A percentile compares a stretch with the other conserved stretches of the same genome.
Conservation (phyloP, 2,888 invertebrate genomes). For the Sycophila texana region DNA sequence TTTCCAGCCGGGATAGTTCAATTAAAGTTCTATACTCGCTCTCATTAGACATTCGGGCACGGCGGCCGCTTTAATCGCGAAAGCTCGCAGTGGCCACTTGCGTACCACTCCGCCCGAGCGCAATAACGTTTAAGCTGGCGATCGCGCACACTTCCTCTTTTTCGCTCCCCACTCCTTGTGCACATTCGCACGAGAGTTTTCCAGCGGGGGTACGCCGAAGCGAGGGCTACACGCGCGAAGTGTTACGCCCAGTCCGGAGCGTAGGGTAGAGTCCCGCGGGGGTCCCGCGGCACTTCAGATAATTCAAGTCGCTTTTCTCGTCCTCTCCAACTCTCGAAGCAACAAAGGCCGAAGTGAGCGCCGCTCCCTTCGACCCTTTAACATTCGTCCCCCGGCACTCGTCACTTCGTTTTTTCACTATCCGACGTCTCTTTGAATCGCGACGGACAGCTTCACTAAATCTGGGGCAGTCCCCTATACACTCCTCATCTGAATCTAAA, state of each 20-base stretch:
- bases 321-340: background rate
- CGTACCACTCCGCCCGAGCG: slow-evolving; percentile 4
- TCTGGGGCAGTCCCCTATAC: no score
- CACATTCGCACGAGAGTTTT: background rate
- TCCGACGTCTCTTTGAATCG: no score
- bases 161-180: no score
- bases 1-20: slow-evolving; percentile 52
- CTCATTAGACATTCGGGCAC: slow-evolving; percentile 39
- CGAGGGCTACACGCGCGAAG: background rate
- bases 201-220: background rate
- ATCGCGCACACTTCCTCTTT: no score
- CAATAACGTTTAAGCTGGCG: slow-evolving; percentile 22
- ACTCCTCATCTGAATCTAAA: no score
- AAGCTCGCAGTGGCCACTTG: no score
- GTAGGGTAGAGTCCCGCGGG: background rate
- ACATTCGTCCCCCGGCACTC: no score
- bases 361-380: background rate
- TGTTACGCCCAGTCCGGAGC: background rate
- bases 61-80: slow-evolving; percentile 21
- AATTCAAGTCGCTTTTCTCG: slow-evolving; percentile 35
- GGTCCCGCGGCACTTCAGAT: slow-evolving; percentile 9
- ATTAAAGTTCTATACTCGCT: slow-evolving; percentile 40
- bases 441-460: no score
- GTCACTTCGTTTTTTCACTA: no score
- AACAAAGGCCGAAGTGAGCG: background rate